Evolutionary conservation across 2,888 invertebrate genomes (phyloP).

Genomic region (Uropetala carovei): DNA sequence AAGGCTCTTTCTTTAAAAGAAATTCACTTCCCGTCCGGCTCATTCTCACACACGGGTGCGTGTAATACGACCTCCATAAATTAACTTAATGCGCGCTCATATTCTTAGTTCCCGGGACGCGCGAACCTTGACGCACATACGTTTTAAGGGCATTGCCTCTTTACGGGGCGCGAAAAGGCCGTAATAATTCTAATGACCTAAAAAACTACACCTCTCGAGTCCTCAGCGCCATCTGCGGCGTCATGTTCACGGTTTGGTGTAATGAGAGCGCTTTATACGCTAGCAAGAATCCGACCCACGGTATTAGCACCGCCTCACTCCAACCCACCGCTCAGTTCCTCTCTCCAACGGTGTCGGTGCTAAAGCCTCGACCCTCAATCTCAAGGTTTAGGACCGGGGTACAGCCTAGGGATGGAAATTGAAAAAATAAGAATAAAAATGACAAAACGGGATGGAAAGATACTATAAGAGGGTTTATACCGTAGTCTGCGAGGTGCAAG

Average conservation of each 20-base stretch:
- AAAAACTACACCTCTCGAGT: slow-evolving; percentile 42
- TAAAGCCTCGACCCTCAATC: background rate
- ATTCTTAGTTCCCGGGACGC: background rate
- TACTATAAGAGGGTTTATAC: background rate
- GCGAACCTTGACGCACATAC: slow-evolving; percentile 25
- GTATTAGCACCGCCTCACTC: background rate
- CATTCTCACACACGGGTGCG: background rate
- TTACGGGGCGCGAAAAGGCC: slow-evolving; percentile 25
- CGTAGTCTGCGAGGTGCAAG: background rate
- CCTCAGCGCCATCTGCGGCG: slow-evolving; percentile 11
- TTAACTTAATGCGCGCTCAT: slow-evolving; percentile 43
- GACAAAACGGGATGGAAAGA: background rate
- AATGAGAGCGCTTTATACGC: slow-evolving; percentile 57
- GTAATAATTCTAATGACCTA: slow-evolving; percentile 54
- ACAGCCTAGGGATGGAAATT: background rate
- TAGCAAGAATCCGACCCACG: background rate
- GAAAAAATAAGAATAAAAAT: background rate
- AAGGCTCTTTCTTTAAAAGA: background rate
- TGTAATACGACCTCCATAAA: slow-evolving; percentile 34
- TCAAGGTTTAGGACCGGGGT: background rate
- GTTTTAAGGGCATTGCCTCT: slow-evolving; percentile 25
- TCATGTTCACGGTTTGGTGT: slow-evolving; percentile 51
- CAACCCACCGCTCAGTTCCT: background rate
- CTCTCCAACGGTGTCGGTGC: background rate
- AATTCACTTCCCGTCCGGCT: background rate